These are phyloP conservation scores for Ceramica pisi DNA, from an alignment of 2,888 invertebrate genomes.

Conservation along the genomic window DNA sequence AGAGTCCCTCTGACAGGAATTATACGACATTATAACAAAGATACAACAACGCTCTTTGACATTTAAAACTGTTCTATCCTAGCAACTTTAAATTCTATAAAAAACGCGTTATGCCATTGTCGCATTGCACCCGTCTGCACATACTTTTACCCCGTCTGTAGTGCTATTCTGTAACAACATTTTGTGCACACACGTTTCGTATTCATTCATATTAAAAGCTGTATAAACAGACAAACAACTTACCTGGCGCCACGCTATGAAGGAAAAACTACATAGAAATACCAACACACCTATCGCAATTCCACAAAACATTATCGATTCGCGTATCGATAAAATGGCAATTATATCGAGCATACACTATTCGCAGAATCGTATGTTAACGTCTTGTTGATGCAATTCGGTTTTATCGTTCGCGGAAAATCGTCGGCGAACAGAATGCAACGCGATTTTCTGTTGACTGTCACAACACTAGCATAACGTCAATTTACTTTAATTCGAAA, in stretches of 20 bases:
- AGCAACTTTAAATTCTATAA: neutral
- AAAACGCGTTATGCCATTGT: neutral
- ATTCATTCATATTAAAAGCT: conserved; percentile 24
- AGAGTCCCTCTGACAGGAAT: neutral
- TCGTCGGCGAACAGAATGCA: conserved; percentile 50
- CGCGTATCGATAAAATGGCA: conserved; percentile 60
- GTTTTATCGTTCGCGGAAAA: conserved; percentile 62
- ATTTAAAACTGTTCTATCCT: too few species aligned
- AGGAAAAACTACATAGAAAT: conserved; percentile 50
- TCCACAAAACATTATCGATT: conserved; percentile 59
- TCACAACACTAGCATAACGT: conserved; percentile 49
- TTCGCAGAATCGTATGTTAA: conserved; percentile 59
- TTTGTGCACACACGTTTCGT: neutral
- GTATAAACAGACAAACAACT: conserved; percentile 11
- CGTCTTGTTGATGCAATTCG: conserved; percentile 56
- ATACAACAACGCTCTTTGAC: neutral
- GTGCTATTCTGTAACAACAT: too few species aligned
- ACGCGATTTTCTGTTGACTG: conserved; percentile 49
- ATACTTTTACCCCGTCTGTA: neutral
- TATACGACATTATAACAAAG: neutral
- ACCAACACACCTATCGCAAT: conserved; percentile 46
- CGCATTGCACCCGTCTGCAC: neutral
- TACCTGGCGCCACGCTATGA: conserved; percentile 10
- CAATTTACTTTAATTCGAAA: conserved; percentile 21
- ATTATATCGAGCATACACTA: conserved; percentile 60